Percentiles rank a stretch among this genome's conserved stretches.
phyloP scores from a whole-genome alignment of 2,113 vertebrate genomes.

The Strix uralensis region DNA sequence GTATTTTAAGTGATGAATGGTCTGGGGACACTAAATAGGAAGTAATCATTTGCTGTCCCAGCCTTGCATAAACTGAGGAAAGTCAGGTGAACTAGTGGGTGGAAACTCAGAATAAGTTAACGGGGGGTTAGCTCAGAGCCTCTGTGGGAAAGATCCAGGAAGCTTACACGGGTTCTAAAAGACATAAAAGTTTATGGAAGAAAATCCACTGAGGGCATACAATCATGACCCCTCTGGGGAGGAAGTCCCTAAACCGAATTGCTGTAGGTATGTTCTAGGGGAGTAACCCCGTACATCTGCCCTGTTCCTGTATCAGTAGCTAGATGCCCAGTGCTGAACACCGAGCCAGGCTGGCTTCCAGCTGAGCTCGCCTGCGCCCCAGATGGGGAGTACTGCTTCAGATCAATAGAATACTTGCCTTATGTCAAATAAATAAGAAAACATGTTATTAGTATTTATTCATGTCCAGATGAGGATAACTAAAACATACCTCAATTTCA shows the following conservation, averaged over 20 bases:
- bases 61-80: not conserved
- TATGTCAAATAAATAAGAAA: not conserved
- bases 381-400: not conserved
- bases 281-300: not conserved
- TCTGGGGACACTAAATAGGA: not conserved
- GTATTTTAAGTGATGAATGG: not conserved
- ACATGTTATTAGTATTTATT: not conserved
- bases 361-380: not conserved
- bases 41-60: not conserved
- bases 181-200: not conserved
- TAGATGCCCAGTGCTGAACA: not conserved
- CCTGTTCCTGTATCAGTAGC: not conserved
- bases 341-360: not conserved
- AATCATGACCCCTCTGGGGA: not conserved
- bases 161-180: not conserved
- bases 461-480: not conserved
- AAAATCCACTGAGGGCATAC: not conserved
- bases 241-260: not conserved
- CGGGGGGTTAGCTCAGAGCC: not conserved
- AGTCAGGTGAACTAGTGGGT: not conserved
- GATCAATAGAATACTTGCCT: not conserved
- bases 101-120: not conserved
- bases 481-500: not conserved
- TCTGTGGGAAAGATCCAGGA: not conserved
- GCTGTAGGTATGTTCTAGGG: not conserved